Evolutionary conservation across 2,888 invertebrate genomes (phyloP), one percentile per base, ranked within the genome.

Genomic region (Microctonus brassicae): DNA sequence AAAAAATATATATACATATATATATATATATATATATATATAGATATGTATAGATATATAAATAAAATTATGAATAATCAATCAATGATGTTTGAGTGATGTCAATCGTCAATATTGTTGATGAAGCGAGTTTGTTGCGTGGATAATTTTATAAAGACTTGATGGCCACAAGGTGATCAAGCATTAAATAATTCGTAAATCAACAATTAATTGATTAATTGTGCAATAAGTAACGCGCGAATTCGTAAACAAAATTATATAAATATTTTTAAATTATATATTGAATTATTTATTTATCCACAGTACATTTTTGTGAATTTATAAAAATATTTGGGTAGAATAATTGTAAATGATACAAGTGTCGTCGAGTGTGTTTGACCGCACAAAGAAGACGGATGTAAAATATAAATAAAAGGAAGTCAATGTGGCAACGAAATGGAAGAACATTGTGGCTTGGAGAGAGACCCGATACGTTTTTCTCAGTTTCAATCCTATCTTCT

Each of bases 401-500:
- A 17, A 9, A 26, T 42, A 39, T 42, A n/a, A 24, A 62, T 24
- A 24, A 39, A 36, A 22, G 10, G 13, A 62, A 62, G 61, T 62
- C 36, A 39, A 22, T 62, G 61, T 42, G 39, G 61, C 24, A 39
- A 39, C 39, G 61, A 52, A 63, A 63, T 63, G 33, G 10, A 63
- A 62, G 26, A 62, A 24, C n/a, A 24, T 62, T 63, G 63, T 63
- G 63, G 63, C 47, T 47, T 6, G 26, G 6, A 42, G 29, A 42
- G 29, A 39, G 33, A 47, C 26, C 20, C n/a, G 52, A 63, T 52
- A 52, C 24, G 17, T 11, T 33, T 63, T 22, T 69, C 64, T 66
- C 72, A 70, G 71, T 78, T 73, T 76, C 73, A 75, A 74, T 78
- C 70, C 71, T n/a, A n/a, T 73, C 70, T 70, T 72, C 29, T 1